Conservation (phyloP, 92 coral and sea anemone species). For the Metridium senile region DNA sequence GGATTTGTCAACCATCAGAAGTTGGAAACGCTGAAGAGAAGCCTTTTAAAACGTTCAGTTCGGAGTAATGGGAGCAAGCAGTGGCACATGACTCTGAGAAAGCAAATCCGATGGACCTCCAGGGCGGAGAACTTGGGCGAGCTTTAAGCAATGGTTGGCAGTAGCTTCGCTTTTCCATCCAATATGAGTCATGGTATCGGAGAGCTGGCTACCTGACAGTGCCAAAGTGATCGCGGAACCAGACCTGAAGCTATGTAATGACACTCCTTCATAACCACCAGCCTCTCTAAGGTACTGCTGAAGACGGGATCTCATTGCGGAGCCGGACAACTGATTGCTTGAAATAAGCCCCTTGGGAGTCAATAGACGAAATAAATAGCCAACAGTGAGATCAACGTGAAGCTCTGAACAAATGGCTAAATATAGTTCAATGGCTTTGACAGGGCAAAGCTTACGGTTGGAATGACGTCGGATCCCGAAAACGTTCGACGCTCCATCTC, state of each 20-base stretch:
- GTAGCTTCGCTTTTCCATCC: conserved; percentile 4
- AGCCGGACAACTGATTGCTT: not conserved
- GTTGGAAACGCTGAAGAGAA: no score
- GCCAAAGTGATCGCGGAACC: not conserved
- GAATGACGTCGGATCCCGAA: conserved; percentile 66
- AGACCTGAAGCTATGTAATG: not conserved
- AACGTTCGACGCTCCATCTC: conserved; percentile 43
- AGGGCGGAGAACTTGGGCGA: not conserved
- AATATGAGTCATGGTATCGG: not conserved
- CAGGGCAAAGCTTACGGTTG: conserved; percentile 52
- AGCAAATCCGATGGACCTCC: conserved; percentile 7
- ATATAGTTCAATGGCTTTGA: conserved; percentile 47
- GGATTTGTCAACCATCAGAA: no score
- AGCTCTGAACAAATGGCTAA: conserved; percentile 33
- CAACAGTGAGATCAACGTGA: conserved; percentile 21
- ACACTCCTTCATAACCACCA: not conserved
- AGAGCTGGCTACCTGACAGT: not conserved
- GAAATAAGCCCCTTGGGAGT: conserved; percentile 1
- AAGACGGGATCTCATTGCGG: not conserved
- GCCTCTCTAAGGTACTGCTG: not conserved
- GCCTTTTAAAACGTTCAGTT: no score
- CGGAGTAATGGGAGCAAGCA: no score
- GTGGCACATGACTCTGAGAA: no score
- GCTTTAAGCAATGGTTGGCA: not conserved
- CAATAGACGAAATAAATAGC: conserved; percentile 56